phyloP scores from a whole-genome alignment of 2,797 vertebrate genomes.

The Parambassis ranga region DNA sequence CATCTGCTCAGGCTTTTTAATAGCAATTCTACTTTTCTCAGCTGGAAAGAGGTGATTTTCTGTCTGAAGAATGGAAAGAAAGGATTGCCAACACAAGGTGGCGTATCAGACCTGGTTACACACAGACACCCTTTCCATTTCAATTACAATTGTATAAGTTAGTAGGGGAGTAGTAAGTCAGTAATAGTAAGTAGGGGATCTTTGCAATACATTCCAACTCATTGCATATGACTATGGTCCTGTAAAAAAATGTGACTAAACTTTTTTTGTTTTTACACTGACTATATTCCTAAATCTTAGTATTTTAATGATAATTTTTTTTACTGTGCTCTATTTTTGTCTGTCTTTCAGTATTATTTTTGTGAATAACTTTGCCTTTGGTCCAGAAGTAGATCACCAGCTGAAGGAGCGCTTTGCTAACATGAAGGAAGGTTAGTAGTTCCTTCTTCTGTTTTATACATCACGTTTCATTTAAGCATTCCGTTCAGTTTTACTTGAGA shows the following conservation, averaged over 20 bases:
- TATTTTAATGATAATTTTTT: too few relatives aligned
- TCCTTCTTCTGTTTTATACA: background rate
- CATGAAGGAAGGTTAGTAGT: conserved; percentile 97
- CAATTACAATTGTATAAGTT: too few relatives aligned
- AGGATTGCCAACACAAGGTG: conserved; percentile 99
- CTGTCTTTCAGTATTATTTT: conserved; percentile 95
- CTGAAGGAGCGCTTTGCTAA: conserved; percentile 99
- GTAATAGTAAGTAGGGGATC: too few relatives aligned
- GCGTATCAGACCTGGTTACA: background rate
- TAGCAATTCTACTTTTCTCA: conserved; percentile 58
- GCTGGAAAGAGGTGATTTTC: conserved; percentile 99
- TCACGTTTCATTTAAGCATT: background rate
- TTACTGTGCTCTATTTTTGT: conserved; percentile 14
- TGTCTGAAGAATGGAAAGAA: conserved; percentile 98
- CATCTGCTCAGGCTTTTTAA: background rate
- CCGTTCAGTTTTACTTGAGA: too few relatives aligned
- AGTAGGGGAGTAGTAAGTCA: too few relatives aligned
- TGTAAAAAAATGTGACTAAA: too few relatives aligned
- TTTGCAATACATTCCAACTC: too few relatives aligned
- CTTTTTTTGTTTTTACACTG: too few relatives aligned
- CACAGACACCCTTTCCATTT: background rate
- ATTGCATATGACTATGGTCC: too few relatives aligned
- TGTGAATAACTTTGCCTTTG: conserved; percentile 99
- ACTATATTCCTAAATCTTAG: too few relatives aligned
- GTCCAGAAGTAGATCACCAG: conserved; percentile 99